Base-by-base conservation (phyloP, 2,888 invertebrate genomes). In the Boloria euphrosyne region DNA sequence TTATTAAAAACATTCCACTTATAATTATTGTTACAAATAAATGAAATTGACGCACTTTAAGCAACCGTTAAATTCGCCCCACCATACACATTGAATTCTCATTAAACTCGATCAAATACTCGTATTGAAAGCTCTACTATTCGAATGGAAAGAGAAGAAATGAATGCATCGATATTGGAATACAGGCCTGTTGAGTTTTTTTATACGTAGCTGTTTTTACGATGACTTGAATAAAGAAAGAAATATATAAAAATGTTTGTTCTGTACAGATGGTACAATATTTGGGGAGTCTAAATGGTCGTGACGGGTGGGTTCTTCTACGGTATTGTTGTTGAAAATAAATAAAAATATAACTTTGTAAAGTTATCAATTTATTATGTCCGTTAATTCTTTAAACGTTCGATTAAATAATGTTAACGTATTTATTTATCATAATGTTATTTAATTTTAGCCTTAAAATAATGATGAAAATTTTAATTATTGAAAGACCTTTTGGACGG, bases 51-150 rank as follows among this genome's bases (percentile, higher is more conserved):
- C 58, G 16, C 5, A 31, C 16, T 58, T 58, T 57, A 44, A 46
- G 10, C 16, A 31, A 59, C 31, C 17, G 17, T 47, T 14, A 17
- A 46, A 47, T 59, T 59, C 58, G 17, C 59, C 43, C 31, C 17
- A 22, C 52, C 55, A 46, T 66, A 46, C 44, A 63, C 62, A 62
- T 55, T 60, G 68, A 66, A 66, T 68, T 66, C 68, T 68, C 68
- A 68, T 68, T 68, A 68, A 66, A 66, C 62, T 63, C 51, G 66
- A 62, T 68, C 68, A 68, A 68, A 68, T 68, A 62, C 65, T 66
- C 65, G 53, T 63, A 59, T 65, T 66, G 65, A 68, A 68, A 68
- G 66, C 62, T 65, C 62, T 53, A 51, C 65, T 66, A 62, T 59
- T 50, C 54, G 60, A 68, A 65, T 68, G 59, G 31, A 68, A 68